Percentiles rank a stretch among this genome's conserved stretches.
Evolutionary conservation across 2,888 invertebrate species (phyloP).

Genomic region (Hypomecis atomaria): DNA sequence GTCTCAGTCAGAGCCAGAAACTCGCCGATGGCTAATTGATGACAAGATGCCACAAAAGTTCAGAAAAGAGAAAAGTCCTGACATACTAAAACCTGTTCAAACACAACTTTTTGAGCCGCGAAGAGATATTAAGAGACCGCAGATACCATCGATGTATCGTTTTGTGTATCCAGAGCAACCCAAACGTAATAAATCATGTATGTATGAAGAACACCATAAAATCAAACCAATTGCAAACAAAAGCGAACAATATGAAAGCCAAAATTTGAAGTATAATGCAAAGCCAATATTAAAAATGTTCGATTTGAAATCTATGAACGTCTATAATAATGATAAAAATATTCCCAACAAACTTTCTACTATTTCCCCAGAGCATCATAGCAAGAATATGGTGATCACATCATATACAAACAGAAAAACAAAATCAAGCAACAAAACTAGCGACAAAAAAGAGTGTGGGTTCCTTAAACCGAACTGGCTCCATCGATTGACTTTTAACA

Average conservation of each 20-base stretch:
- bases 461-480: slow-evolving; percentile 11
- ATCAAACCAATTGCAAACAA: not conserved
- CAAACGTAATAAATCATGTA: slow-evolving; percentile 5
- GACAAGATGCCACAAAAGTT: not conserved
- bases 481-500: slow-evolving; percentile 7
- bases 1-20: not conserved
- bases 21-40: not conserved
- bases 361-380: not conserved
- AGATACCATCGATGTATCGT: not conserved
- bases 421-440: not conserved
- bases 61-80: not conserved
- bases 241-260: not conserved
- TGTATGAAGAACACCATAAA: not conserved
- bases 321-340: not conserved
- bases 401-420: slow-evolving; percentile 15
- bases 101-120: slow-evolving; percentile 7
- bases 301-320: not conserved
- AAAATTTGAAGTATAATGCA: not conserved
- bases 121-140: not conserved
- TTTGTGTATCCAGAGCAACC: slow-evolving; percentile 9
- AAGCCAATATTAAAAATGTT: not conserved
- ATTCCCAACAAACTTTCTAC: not conserved
- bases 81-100: not conserved
- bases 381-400: slow-evolving; percentile 12
- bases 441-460: not conserved